Conservation (phyloP, 1,140 invertebrate genomes). For the Eubasilissa regina region DNA sequence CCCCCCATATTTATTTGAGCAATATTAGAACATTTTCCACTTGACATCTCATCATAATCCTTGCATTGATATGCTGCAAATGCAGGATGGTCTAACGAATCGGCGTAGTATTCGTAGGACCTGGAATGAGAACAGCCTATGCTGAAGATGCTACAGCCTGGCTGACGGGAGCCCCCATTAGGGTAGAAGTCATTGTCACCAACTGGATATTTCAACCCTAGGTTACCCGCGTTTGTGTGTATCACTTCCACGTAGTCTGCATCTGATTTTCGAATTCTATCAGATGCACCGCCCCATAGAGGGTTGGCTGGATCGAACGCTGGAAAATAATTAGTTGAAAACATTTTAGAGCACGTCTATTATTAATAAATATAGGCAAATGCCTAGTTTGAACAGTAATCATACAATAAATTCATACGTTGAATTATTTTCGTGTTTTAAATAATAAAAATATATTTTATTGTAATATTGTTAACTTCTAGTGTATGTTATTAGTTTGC, state of each 20-base stretch:
- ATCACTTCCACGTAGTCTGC: conserved; percentile 77
- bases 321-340: conserved; percentile 1
- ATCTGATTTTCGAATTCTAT: conserved; percentile 67
- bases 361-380: no score
- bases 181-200: conserved; percentile 77
- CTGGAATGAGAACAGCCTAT: conserved; percentile 67
- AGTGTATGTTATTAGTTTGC: no score
- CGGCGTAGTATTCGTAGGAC: conserved; percentile 71
- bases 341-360: no score
- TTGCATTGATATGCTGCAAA: conserved; percentile 34
- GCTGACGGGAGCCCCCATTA: conserved; percentile 74
- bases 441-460: no score
- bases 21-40: conserved; percentile 47
- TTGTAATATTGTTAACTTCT: no score
- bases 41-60: conserved; percentile 46
- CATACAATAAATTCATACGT: no score
- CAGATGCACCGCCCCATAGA: conserved; percentile 60
- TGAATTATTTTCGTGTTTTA: no score
- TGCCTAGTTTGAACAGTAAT: no score
- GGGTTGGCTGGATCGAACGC: conserved; percentile 72
- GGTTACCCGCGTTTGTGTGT: conserved; percentile 76
- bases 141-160: conserved; percentile 72
- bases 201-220: conserved; percentile 71
- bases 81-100: conserved; percentile 63
- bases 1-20: conserved; percentile 50